Percentiles rank a stretch among this genome's conserved stretches.
Conservation (phyloP, 2,888 invertebrate species). For the Coecobrya sp. region DNA sequence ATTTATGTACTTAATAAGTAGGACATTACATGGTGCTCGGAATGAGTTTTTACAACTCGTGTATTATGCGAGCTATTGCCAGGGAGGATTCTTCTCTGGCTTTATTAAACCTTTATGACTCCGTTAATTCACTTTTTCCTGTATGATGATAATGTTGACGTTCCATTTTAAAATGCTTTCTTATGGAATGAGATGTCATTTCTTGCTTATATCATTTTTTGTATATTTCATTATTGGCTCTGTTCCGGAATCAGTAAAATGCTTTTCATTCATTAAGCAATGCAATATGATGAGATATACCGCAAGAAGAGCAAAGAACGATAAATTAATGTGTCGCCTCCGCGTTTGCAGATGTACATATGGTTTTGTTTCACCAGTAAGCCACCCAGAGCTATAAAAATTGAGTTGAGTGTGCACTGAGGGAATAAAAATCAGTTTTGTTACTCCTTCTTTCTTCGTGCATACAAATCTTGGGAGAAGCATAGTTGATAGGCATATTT, state of each 20-base stretch:
- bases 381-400: constrained; percentile 75
- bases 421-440: constrained; percentile 52
- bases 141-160: constrained; percentile 47
- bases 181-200: constrained; percentile 68
- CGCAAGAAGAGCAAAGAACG: constrained; percentile 64
- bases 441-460: constrained; percentile 25
- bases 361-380: constrained; percentile 57
- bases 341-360: constrained; percentile 63
- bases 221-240: constrained; percentile 71
- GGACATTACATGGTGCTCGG: constrained; percentile 16
- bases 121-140: constrained; percentile 60
- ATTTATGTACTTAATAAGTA: constrained; percentile 36
- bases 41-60: constrained; percentile 19
- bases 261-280: constrained; percentile 63
- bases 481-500: constrained; percentile 43
- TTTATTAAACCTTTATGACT: constrained; percentile 69
- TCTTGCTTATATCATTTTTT: constrained; percentile 54
- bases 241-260: constrained; percentile 69
- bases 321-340: constrained; percentile 74
- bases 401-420: constrained; percentile 49
- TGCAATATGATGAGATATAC: constrained; percentile 9
- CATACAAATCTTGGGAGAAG: background rate
- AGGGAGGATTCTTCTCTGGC: constrained; percentile 18
- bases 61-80: background rate
- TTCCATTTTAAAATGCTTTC: constrained; percentile 59